Percentiles rank a stretch among this genome's conserved stretches.
Conservation (phyloP, 2,888 invertebrate genomes). For the Xestia xanthographa region DNA sequence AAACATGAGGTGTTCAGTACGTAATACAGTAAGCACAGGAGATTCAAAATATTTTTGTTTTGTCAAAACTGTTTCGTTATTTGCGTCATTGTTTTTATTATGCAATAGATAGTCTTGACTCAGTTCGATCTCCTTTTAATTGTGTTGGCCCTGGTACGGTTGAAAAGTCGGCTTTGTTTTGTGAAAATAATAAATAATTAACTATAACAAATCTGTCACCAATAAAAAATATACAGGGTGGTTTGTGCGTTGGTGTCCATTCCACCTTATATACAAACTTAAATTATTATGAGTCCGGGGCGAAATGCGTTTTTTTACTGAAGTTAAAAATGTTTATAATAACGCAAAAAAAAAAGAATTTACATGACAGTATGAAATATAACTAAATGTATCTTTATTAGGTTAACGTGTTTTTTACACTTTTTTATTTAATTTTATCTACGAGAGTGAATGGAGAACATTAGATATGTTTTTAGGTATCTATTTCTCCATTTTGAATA, state of each 20-base stretch:
- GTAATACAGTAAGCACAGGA: neutral
- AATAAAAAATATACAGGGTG: neutral
- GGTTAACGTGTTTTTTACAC: slow-evolving; percentile 3
- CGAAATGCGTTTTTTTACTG: neutral
- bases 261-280: neutral
- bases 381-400: neutral
- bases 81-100: slow-evolving; percentile 9
- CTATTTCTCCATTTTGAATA: no score
- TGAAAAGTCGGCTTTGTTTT: neutral
- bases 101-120: neutral
- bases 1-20: neutral
- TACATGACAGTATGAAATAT: neutral
- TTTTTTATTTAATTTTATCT: neutral
- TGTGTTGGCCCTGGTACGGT: slow-evolving; percentile 8
- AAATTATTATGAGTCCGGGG: neutral
- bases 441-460: neutral
- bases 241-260: no score
- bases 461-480: neutral
- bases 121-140: neutral
- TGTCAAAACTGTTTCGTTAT: neutral
- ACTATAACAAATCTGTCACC: neutral
- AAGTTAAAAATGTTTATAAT: neutral
- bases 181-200: neutral
- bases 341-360: neutral
- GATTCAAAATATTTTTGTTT: neutral